These are phyloP conservation scores for Xiphophorus couchianus DNA, from an alignment of 2,113 vertebrate genomes.

Conservation along the genomic window DNA sequence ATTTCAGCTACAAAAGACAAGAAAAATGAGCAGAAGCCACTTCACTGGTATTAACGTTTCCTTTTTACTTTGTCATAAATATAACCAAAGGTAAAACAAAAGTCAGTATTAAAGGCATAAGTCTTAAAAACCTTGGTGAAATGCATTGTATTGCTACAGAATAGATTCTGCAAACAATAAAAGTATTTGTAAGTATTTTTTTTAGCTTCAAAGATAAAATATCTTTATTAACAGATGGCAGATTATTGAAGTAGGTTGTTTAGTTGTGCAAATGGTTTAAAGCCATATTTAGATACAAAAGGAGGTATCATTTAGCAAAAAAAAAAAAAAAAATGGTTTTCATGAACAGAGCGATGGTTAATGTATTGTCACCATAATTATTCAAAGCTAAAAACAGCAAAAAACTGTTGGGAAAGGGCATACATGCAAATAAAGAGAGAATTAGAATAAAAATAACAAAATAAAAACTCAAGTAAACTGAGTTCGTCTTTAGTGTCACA, in stretches of 20 bases:
- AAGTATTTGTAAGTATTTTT: slow-evolving; percentile 13
- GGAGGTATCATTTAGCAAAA: not conserved
- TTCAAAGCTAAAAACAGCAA: not conserved
- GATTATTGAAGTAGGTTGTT: slow-evolving; percentile 5
- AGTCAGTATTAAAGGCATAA: slow-evolving; percentile 8
- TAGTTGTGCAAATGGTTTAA: slow-evolving; percentile 56
- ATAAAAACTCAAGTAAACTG: not conserved
- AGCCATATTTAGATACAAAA: slow-evolving; percentile 20
- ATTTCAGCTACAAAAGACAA: too few species aligned
- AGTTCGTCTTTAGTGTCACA: not conserved
- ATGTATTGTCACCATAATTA: not conserved
- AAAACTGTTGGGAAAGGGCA: not conserved
- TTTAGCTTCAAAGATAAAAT: not conserved
- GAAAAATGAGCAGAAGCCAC: too few species aligned
- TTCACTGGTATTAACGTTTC: not conserved
- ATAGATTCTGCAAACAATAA: slow-evolving; percentile 11
- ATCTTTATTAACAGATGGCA: not conserved
- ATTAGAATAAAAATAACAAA: not conserved
- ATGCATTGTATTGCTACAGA: not conserved
- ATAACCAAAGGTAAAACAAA: not conserved
- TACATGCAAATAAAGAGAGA: not conserved
- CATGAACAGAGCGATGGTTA: not conserved
- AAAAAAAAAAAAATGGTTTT: too few species aligned
- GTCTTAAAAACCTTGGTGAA: slow-evolving; percentile 34
- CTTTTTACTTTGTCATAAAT: not conserved